Evolutionary conservation across 2,113 vertebrate genomes (phyloP), one percentile per base, ranked within the genome.

Genomic region (Thalassoma bifasciatum): DNA sequence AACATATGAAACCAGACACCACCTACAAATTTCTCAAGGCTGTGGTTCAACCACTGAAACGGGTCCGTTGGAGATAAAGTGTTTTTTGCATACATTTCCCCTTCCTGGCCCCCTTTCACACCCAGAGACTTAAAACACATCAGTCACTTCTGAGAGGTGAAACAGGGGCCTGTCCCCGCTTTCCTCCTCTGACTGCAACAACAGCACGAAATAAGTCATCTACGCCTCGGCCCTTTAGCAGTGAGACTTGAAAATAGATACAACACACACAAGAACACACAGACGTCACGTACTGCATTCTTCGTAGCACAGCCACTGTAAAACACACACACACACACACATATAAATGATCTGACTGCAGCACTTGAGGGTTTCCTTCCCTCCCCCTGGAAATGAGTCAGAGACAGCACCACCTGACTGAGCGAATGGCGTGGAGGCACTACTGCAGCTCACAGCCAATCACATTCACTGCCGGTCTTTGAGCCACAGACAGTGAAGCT

Each of bases 371-470:
- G 68, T 74, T 86, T 84, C 75, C 85, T 82, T 71, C 62, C 69
- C 57, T 68, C 72, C 49, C 61, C 9, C 30, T 3, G 6, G 61
- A 60, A 51, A 75, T 85, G 80, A 89, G 79, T 89, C 87, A 89
- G 63, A 84, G 62, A 73, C 67, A 73, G 30, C 54, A 24, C 54
- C 64, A 83, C 26, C 59, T 60, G 12, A 71, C 66, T 1, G 3
- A 50, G 44, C 14, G 19, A 72, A 78, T 57, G 44, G 61, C 3
- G 11, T 37, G 0, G 23, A 8, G 30, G 23, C 72, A 71, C 57
- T 52, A 46, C 65, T 64, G 30, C 77, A 66, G 30, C 66, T 69
- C 51, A 65, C 19, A 36, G 50, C 69, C 82, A 87, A 72, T 79
- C 72, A 81, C 38, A 72, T 30, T 66, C 63, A 47, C 66, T 82